Percentiles rank a stretch among this genome's conserved stretches.
Evolutionary conservation across 2,797 vertebrate species (phyloP).

Genomic region (Delichon dasypus): DNA sequence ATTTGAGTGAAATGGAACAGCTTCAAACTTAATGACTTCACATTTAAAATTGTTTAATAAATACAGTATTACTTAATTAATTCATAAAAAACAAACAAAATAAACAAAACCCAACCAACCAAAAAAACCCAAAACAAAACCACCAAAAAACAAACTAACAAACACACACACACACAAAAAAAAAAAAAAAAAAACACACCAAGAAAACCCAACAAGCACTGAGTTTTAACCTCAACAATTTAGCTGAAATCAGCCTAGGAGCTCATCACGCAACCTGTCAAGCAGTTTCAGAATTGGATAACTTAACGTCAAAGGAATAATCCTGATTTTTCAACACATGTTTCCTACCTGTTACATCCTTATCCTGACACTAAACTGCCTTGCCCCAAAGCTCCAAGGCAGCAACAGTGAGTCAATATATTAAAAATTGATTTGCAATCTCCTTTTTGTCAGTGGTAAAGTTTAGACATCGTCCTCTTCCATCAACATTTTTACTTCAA

Average conservation of each 20-base stretch:
- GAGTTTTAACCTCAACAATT: background rate
- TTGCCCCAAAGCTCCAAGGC: background rate
- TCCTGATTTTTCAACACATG: background rate
- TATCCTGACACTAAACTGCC: background rate
- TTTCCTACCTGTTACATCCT: background rate
- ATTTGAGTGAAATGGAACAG: background rate
- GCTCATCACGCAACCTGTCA: rapidly evolving
- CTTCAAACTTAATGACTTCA: background rate
- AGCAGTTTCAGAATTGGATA: background rate
- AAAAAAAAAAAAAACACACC: background rate
- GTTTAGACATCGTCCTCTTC: background rate
- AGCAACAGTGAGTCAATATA: background rate
- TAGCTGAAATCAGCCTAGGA: background rate
- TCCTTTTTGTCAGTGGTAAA: background rate
- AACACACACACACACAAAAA: too few species aligned
- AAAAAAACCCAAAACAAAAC: background rate
- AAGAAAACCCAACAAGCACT: background rate
- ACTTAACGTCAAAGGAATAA: background rate
- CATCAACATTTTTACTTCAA: background rate
- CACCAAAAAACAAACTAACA: background rate
- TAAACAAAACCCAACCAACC: background rate
- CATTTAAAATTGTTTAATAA: background rate
- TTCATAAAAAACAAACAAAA: background rate
- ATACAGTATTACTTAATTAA: background rate
- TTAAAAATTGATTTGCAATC: background rate